Base-by-base conservation (phyloP, 2,113 vertebrate genomes). In the Rhodinocichla rosea region DNA sequence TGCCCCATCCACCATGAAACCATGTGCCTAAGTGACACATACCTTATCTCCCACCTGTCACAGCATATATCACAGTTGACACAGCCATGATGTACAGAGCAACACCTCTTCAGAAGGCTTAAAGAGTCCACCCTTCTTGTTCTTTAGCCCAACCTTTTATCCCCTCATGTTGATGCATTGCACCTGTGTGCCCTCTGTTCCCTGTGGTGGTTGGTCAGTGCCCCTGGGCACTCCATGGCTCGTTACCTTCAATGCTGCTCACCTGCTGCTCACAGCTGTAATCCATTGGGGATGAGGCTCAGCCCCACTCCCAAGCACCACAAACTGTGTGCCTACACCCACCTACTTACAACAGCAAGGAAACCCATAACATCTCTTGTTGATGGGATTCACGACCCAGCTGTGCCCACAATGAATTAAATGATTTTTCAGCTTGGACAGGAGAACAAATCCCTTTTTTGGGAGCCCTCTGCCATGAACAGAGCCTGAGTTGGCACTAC, bases 321-420 rank as follows among this genome's bases (percentile, higher is more conserved):
- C 57, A 37, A 8, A 19, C 35, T 37, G 57, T 27, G 57, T 60
- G 57, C 35, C 35, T 37, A 27, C 16, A 60, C 11, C 44, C 33
- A 76, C 3, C 53, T 33, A 11, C 62, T 44, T 73, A 55, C 5
- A 59, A 56, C 5, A 88, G 37, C 2, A 3, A 88, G 67, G 21
- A 83, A 79, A 79, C 8, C n/a, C 10, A 0, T 35, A 55, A 10
- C 42, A 47, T 16, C 56, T 74, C 55, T 56, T 32, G 2, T 3
- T 45, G 22, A 35, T 13, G 9, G 1, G 7, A 52, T 16, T 15
- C 8, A 2, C 0, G 0, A 60, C 16, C 35, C 65, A 76, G 13
- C 27, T 56, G 19, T 9, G 7, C 10, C 28, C 53, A 37, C 56
- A 40, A 16, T 6, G 4, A n/a, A 14, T n/a, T 44, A 35, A 24